Conservation (phyloP, 2,888 invertebrate genomes). For the Oligia strigilis region DNA sequence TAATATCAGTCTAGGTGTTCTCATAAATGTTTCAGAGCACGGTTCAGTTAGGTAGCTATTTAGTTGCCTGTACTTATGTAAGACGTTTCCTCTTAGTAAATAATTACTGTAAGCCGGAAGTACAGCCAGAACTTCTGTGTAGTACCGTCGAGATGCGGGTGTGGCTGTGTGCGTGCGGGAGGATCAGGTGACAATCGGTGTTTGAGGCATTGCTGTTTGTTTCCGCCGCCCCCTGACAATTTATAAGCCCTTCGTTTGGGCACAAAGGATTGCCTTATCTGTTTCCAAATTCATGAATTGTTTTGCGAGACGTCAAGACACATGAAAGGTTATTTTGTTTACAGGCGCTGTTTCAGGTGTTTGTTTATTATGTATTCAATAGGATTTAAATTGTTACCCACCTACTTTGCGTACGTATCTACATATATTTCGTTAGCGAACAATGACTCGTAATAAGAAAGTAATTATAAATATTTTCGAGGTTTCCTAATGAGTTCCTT, state of each 20-base stretch:
- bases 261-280: slow-evolving; percentile 69
- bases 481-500: slow-evolving; percentile 43
- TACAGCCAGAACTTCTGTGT: slow-evolving; percentile 47
- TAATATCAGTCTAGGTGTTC: slow-evolving; percentile 10
- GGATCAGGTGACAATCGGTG: slow-evolving; percentile 72
- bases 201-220: slow-evolving; percentile 68
- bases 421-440: slow-evolving; percentile 4
- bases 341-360: slow-evolving; percentile 44
- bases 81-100: slow-evolving; percentile 47
- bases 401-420: slow-evolving; percentile 5
- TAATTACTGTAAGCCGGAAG: slow-evolving; percentile 53
- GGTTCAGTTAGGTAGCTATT: background rate
- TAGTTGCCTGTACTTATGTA: slow-evolving; percentile 7
- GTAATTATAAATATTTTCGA: slow-evolving; percentile 30
- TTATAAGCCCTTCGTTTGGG: slow-evolving; percentile 72
- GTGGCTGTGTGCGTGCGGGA: slow-evolving; percentile 50
- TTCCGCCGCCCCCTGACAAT: slow-evolving; percentile 69
- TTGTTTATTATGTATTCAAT: slow-evolving; percentile 49
- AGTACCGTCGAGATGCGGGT: slow-evolving; percentile 24
- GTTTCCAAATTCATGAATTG: slow-evolving; percentile 70
- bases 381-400: slow-evolving; percentile 43
- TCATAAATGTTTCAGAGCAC: slow-evolving; percentile 10
- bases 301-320: slow-evolving; percentile 65
- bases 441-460: slow-evolving; percentile 5
- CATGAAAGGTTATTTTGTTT: slow-evolving; percentile 66